Percentiles rank a stretch among this genome's conserved stretches.
phyloP scores from a whole-genome alignment of 2,797 vertebrate genomes.

The Cyprinodon diabolis region DNA sequence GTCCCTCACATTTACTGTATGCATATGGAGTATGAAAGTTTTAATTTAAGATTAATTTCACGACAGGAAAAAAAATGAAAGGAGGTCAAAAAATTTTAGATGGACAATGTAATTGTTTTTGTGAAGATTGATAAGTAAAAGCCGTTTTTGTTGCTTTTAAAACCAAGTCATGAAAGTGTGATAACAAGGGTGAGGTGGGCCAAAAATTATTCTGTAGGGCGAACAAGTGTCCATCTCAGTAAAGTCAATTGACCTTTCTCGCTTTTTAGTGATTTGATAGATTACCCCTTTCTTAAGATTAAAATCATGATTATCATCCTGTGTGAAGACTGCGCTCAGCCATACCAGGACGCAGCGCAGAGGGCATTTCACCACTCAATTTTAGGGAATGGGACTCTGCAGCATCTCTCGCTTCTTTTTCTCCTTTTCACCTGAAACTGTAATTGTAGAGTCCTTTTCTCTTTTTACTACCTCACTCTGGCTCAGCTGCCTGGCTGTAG shows the following conservation, averaged over 20 bases:
- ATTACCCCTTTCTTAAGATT: background rate
- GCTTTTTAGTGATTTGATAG: background rate
- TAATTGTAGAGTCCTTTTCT: background rate
- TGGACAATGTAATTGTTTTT: background rate
- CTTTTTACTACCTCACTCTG: background rate
- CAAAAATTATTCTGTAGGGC: background rate
- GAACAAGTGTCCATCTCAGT: background rate
- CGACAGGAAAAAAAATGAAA: too few species aligned
- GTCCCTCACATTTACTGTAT: too few species aligned
- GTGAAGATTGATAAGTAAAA: background rate
- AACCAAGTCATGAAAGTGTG: background rate
- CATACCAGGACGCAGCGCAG: slow-evolving; percentile 28
- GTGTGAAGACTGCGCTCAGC: slow-evolving; percentile 3
- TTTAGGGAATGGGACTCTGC: slow-evolving; percentile 26
- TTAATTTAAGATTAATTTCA: too few species aligned
- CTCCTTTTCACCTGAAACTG: slow-evolving; percentile 18
- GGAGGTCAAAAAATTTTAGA: too few species aligned
- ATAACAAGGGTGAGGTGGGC: background rate
- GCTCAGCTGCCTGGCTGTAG: too few species aligned
- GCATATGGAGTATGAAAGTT: background rate
- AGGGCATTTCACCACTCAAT: slow-evolving; percentile 14
- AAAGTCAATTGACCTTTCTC: background rate
- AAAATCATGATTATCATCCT: background rate
- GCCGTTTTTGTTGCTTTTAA: background rate
- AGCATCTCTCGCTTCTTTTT: slow-evolving; percentile 15